Base-by-base conservation (phyloP, 2,888 invertebrate species). In the Stegophylla sp. region DNA sequence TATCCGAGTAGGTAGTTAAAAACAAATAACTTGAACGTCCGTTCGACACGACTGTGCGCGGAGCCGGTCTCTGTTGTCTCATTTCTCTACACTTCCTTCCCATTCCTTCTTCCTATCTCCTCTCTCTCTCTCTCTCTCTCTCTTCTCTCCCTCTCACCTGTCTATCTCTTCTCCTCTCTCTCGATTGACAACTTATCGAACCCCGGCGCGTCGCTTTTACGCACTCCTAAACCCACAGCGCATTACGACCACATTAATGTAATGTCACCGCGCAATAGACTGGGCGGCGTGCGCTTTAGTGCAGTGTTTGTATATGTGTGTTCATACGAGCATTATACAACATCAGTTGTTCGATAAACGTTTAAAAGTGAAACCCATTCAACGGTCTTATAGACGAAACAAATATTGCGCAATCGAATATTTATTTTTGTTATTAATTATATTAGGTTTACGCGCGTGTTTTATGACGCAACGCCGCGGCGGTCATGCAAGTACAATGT, bases 291-390 rank as follows among this genome's bases (percentile, higher is more conserved):
- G 41, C n/a, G 43, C 17, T 15, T 26, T 23, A 20, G 9, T 26
- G 23, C 12, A n/a, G 23, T 43, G 10, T 26, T 45, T 20, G 26
- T 10, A 12, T 10, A 15, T 15, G 53, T 56, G n/a, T n/a, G 34
- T 34, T 34, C 7, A 34, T 34, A 2, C n/a, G 53, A 15, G 45
- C 64, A 63, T 75, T 75, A 75, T 75, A 75, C 75, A 75, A 64
- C 51, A 41, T 51, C 3, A 20, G 61, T 61, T 23, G 41, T 64
- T 63, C 1, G 51, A 12, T 51, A 41, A 64, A 64, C 51, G 64
- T 64, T 64, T 51, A 75, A 75, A 75, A 75, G 75, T 75, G 75
- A 75, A 75, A 75, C 64, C 51, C 23, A 17, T 75, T 64, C 51
- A 23, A 74, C 23, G 74, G 17, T 51, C 28, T 23, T 20, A 23